Base-by-base conservation (phyloP, 2,888 invertebrate species). In the Nemotelus nigrinus region DNA sequence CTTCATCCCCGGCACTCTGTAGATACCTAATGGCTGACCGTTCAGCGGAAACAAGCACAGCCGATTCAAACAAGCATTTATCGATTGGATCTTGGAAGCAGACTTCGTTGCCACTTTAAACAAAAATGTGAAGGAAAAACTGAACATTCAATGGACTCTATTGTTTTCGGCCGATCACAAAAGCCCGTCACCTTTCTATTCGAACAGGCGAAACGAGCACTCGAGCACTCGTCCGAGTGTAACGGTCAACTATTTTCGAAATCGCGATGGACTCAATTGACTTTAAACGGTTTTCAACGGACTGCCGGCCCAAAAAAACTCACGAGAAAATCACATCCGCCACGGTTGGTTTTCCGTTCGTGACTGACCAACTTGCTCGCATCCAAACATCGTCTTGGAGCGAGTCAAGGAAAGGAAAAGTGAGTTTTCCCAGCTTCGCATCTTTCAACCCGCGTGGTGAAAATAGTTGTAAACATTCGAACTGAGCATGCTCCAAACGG, bases 401-500 rank as follows among this genome's bases (percentile, higher is more conserved):
- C 43, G 43, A 70, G 41, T 43, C 55, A 70, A 55, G 70, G 44
- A 70, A 70, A 70, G 70, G 48, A 70, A 70, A 70, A 70, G 70
- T 53, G 70, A 70, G 55, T 70, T 70, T 68, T 70, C 70, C 55
- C 70, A 70, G 53, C 53, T 7, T 43, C n/a, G n/a, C 48, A 48
- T 50, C 25, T 25, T 55, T 43, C 7, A 41, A 70, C 3, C 1
- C 10, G 70, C 41, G 53, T 70, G 70, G 70, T 70, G 70, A 55
- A 70, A 70, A 70, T 70, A 55, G 8, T 70, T 70, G 70, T 70
- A 70, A 70, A 70, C 70, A 70, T 70, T 70, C 43, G 43, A 55
- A 70, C 39, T 8, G 43, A 53, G 70, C 70, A 8, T 39, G 67
- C 67, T 48, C 44, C 50, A 50, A 48, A 2, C 39, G 25, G 50